These are phyloP conservation scores for Volucella bombylans DNA, from an alignment of 2,888 invertebrate species.

Conservation along the genomic window DNA sequence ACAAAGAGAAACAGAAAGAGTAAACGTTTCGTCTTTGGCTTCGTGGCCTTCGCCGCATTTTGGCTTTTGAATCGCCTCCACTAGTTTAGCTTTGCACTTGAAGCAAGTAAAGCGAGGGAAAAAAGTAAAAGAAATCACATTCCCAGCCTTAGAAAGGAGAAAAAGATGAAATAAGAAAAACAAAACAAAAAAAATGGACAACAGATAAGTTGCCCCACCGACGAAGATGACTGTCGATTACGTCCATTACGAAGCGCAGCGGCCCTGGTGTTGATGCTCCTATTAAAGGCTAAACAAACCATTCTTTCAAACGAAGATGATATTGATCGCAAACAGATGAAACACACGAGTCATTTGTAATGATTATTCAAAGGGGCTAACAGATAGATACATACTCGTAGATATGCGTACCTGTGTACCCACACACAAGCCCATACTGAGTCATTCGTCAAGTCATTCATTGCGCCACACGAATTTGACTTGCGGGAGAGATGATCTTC, in stretches of 20 bases:
- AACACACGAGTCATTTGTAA: constrained; percentile 69
- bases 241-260: constrained; percentile 34
- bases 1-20: constrained; percentile 56
- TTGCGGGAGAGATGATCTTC: constrained; percentile 53
- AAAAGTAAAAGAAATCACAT: neutral
- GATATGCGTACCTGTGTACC: neutral
- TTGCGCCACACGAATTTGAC: constrained; percentile 52
- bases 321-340: constrained; percentile 72
- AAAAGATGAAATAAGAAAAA: neutral
- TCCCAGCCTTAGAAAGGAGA: constrained; percentile 57
- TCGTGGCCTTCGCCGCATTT: constrained; percentile 71
- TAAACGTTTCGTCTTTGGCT: constrained; percentile 28
- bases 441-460: constrained; percentile 43
- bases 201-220: constrained; percentile 52
- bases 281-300: constrained; percentile 63
- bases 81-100: constrained; percentile 54
- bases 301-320: constrained; percentile 53
- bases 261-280: constrained; percentile 46
- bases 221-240: constrained; percentile 23
- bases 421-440: constrained; percentile 16
- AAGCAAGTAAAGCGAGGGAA: constrained; percentile 15
- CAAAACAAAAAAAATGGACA: constrained; percentile 13
- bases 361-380: constrained; percentile 60
- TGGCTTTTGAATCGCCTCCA: constrained; percentile 64
- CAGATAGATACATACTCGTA: constrained; percentile 5